Evolutionary conservation across 2,888 invertebrate species (phyloP).

Genomic region (Macrosiphum euphorbiae): DNA sequence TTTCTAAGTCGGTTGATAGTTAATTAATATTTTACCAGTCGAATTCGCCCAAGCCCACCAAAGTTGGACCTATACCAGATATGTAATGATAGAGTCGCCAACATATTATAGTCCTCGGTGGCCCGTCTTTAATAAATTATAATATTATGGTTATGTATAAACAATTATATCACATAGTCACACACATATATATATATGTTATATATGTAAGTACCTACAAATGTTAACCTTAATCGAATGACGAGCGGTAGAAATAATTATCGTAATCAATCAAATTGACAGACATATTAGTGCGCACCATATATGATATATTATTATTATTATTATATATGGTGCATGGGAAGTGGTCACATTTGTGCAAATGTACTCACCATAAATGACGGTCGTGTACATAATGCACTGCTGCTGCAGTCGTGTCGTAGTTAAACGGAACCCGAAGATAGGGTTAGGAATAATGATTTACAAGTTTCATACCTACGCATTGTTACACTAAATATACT

Average conservation of each 20-base stretch:
- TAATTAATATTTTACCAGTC: background rate
- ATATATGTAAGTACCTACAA: background rate
- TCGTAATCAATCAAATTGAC: slow-evolving; percentile 23
- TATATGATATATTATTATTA: background rate
- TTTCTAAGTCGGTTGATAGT: background rate
- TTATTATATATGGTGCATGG: background rate
- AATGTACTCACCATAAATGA: background rate
- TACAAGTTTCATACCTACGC: background rate
- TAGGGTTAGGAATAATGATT: background rate
- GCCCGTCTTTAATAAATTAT: background rate
- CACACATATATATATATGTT: background rate
- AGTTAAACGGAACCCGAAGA: background rate
- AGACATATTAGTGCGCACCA: background rate
- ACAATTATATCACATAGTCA: background rate
- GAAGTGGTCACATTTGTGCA: background rate
- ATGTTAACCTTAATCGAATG: background rate
- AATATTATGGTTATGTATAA: background rate
- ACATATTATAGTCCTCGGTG: background rate
- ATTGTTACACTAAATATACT: background rate
- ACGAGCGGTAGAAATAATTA: background rate
- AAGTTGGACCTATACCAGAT: too few species aligned
- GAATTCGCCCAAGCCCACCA: background rate
- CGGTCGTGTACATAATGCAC: background rate
- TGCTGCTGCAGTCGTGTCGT: background rate
- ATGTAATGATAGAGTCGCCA: background rate